Conservation (phyloP, 1,140 invertebrate genomes). For the Drosophila sucinea region DNA sequence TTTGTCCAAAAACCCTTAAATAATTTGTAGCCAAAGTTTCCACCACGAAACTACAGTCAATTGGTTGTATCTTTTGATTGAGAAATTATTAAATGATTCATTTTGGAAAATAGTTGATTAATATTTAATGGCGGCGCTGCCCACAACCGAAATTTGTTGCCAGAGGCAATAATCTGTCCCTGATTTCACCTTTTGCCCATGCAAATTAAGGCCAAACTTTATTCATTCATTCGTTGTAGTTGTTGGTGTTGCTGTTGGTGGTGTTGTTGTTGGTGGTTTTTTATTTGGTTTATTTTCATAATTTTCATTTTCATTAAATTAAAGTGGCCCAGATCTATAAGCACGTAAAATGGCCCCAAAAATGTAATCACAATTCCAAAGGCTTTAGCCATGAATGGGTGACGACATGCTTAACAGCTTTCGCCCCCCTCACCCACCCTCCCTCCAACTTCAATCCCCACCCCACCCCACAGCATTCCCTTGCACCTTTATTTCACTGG, state of each 20-base stretch:
- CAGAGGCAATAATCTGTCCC: slow-evolving; percentile 18
- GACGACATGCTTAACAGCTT: slow-evolving; percentile 58
- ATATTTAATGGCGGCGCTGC: too few relatives aligned
- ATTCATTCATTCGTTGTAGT: slow-evolving; percentile 27
- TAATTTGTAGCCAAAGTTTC: too few relatives aligned
- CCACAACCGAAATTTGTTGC: too few relatives aligned
- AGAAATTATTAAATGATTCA: too few relatives aligned
- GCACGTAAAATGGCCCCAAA: slow-evolving; percentile 66
- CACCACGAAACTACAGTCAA: too few relatives aligned
- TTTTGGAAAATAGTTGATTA: too few relatives aligned
- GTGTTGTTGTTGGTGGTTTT: neutral
- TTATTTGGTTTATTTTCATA: slow-evolving; percentile 51
- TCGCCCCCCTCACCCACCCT: slow-evolving; percentile 8
- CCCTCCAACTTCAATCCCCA: slow-evolving; percentile 2
- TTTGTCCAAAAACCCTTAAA: too few relatives aligned
- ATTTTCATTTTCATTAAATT: slow-evolving; percentile 67
- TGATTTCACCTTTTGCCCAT: neutral
- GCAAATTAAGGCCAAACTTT: neutral
- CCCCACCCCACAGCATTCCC: too few relatives aligned
- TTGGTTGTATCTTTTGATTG: too few relatives aligned
- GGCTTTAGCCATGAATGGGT: slow-evolving; percentile 52
- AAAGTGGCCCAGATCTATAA: slow-evolving; percentile 72
- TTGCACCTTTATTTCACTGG: neutral
- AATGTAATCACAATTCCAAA: slow-evolving; percentile 62
- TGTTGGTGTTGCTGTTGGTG: too few relatives aligned